Evolutionary conservation across 1,140 invertebrate species (phyloP).

Genomic region (Prorops nasuta): DNA sequence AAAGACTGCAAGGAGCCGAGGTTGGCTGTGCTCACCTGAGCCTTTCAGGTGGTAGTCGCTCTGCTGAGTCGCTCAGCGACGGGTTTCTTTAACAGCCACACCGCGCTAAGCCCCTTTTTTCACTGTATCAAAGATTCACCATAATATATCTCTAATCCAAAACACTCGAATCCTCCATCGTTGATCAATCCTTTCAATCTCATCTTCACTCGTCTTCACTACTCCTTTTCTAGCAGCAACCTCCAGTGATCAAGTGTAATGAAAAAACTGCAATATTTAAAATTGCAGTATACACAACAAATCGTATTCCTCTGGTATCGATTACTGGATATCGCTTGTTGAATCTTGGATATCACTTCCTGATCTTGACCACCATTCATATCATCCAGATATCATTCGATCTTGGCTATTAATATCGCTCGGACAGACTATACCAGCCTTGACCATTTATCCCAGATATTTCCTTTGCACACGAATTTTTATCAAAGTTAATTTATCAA

Average conservation of each 20-base stretch:
- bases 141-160: not conserved
- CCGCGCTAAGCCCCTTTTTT: conserved; percentile 15
- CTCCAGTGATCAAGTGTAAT: conserved; percentile 13
- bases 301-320: too few species aligned
- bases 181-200: not conserved
- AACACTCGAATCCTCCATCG: conserved; percentile 4
- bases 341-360: too few species aligned
- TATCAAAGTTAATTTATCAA: too few species aligned
- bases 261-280: too few species aligned
- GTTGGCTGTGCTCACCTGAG: conserved; percentile 40
- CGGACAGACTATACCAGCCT: too few species aligned
- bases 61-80: conserved; percentile 40
- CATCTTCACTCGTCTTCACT: not conserved
- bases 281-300: too few species aligned
- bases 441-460: too few species aligned
- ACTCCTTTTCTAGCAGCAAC: conserved; percentile 9
- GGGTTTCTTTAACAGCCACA: conserved; percentile 24
- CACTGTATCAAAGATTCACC: not conserved
- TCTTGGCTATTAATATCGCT: too few species aligned
- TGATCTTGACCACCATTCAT: too few species aligned
- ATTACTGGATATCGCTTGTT: too few species aligned
- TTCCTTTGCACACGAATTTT: too few species aligned
- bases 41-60: conserved; percentile 40
- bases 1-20: conserved; percentile 36
- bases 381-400: too few species aligned